Percentiles rank a stretch among this genome's conserved stretches.
These are phyloP conservation scores for Rhagoletis pomonella DNA, from an alignment of 1,140 invertebrate genomes.

Conservation along the genomic window DNA sequence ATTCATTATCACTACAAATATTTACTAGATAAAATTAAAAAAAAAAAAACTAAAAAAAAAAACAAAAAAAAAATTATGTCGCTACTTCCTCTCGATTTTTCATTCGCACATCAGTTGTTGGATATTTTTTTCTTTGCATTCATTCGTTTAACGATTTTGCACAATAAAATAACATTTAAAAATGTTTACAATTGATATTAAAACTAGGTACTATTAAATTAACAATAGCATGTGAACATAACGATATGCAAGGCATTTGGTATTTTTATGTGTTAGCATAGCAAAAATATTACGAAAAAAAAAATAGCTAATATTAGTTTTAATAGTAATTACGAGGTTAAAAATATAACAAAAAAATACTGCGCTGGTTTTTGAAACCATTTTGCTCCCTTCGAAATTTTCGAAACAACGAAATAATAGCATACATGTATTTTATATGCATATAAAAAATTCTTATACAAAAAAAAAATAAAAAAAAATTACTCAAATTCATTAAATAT, in stretches of 20 bases:
- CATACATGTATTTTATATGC: not conserved
- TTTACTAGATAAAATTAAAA: not conserved
- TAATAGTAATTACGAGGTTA: not conserved
- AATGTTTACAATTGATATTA: constrained; percentile 8
- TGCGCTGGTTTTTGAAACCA: constrained; percentile 30
- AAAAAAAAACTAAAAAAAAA: too few species aligned
- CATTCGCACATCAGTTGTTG: not conserved
- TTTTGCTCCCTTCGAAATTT: not conserved
- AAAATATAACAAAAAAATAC: constrained; percentile 25
- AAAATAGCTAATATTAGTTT: constrained; percentile 24
- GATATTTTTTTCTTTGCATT: not conserved
- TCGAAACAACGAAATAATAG: not conserved
- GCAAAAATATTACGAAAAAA: constrained; percentile 7
- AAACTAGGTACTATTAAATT: constrained; percentile 11
- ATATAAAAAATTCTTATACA: not conserved
- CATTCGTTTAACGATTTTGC: not conserved
- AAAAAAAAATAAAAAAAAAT: constrained; percentile 8
- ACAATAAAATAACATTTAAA: not conserved
- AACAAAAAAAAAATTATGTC: too few species aligned
- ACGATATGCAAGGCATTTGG: constrained; percentile 24
- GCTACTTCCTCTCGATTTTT: too few species aligned
- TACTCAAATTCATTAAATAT: not conserved
- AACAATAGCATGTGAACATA: constrained; percentile 16
- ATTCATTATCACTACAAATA: constrained; percentile 43
- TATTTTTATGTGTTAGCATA: not conserved